These are phyloP conservation scores for Amphipyra berbera DNA, from an alignment of 2,888 invertebrate genomes.

Conservation along the genomic window DNA sequence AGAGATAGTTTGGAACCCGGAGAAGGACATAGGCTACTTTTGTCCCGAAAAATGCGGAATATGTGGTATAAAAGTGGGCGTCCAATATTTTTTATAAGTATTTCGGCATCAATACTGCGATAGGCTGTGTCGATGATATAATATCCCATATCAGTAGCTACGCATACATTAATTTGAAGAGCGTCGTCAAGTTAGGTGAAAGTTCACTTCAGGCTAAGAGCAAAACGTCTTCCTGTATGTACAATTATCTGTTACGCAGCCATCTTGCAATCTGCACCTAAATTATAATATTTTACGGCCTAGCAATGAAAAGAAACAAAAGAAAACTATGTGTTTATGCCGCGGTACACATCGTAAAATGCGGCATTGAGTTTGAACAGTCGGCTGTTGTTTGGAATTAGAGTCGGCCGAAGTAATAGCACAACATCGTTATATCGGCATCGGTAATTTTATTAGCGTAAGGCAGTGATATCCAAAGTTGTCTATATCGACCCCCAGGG, in stretches of 20 bases:
- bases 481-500: no score
- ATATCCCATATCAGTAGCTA: background rate
- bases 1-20: no score
- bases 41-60: no score
- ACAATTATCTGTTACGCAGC: conserved; percentile 19
- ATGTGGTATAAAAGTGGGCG: no score
- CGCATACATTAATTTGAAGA: conserved; percentile 10
- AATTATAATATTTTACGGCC: conserved; percentile 11
- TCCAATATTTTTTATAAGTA: no score
- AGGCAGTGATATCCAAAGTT: no score
- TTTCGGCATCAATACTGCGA: background rate
- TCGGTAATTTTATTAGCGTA: no score
- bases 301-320: conserved; percentile 1
- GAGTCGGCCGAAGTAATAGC: no score
- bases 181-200: conserved; percentile 14
- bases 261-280: background rate
- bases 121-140: background rate
- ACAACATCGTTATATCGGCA: no score
- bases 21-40: no score
- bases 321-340: background rate
- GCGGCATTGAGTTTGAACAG: no score
- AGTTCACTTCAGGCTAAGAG: conserved; percentile 24
- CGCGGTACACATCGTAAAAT: background rate
- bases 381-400: no score
- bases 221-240: conserved; percentile 11